A percentile compares a stretch with the other conserved stretches of the same genome.
Evolutionary conservation across 2,797 vertebrate species (phyloP).

Genomic region (Eulemur rubriventer): DNA sequence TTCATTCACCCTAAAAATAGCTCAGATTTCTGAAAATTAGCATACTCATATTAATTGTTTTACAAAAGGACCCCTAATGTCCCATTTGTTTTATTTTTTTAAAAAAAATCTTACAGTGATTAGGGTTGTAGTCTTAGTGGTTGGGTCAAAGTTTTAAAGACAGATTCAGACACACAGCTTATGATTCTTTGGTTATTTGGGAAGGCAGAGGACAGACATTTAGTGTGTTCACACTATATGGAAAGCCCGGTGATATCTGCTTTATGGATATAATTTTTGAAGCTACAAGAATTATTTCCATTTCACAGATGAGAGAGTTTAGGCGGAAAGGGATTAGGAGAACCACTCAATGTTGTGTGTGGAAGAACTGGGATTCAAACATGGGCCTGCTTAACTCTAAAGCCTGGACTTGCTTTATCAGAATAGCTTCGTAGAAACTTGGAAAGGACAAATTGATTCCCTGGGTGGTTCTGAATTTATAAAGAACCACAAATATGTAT

Average conservation of each 20-base stretch:
- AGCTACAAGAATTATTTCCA: neutral
- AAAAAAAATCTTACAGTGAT: neutral
- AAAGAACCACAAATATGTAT: neutral
- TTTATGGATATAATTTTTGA: neutral
- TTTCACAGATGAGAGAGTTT: neutral
- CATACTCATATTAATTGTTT: neutral
- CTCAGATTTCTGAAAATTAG: conserved; percentile 10
- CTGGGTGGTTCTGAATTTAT: neutral
- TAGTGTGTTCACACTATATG: neutral
- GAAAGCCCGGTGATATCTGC: neutral
- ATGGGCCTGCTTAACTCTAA: too few relatives aligned
- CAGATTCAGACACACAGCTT: neutral
- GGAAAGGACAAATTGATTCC: neutral
- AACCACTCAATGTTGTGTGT: neutral
- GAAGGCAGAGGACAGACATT: neutral
- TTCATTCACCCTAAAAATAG: conserved; percentile 32
- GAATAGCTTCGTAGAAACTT: neutral
- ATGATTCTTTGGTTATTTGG: neutral
- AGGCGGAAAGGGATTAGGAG: neutral
- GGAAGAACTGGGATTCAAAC: neutral
- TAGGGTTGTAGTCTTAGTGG: neutral
- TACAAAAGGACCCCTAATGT: neutral
- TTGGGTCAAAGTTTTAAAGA: neutral
- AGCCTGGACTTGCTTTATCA: neutral
- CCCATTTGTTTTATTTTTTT: neutral